These are phyloP conservation scores for Corythoichthys haematopterus DNA, from an alignment of 2,113 vertebrate genomes.

Conservation along the genomic window DNA sequence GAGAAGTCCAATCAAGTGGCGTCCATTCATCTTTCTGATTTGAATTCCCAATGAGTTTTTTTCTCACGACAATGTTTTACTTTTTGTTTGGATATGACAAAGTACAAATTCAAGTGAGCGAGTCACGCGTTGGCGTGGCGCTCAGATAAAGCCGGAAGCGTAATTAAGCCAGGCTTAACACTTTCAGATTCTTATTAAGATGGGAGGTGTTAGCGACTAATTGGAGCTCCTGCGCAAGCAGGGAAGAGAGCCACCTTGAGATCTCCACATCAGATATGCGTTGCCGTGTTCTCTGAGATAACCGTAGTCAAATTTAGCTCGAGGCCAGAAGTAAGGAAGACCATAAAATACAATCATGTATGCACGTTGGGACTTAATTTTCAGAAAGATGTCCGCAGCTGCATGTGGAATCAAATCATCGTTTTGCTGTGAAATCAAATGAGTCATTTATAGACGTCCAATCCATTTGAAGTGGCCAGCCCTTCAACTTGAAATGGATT, in stretches of 20 bases:
- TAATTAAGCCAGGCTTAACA: constrained; percentile 49
- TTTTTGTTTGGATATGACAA: neutral
- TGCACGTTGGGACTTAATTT: no score
- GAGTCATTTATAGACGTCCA: no score
- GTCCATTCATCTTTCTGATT: no score
- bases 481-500: no score
- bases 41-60: no score
- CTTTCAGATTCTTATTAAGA: constrained; percentile 65
- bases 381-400: no score
- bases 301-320: constrained; percentile 3
- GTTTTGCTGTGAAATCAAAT: no score
- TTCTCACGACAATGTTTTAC: no score
- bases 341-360: neutral
- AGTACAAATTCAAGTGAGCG: constrained; percentile 19
- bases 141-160: constrained; percentile 29
- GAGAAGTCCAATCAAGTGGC: no score
- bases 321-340: neutral
- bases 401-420: no score
- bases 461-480: no score
- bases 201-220: constrained; percentile 44
- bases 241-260: constrained; percentile 47
- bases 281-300: constrained; percentile 5
- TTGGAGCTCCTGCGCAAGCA: constrained; percentile 46
- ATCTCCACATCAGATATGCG: constrained; percentile 55
- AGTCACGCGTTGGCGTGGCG: constrained; percentile 13